Base-by-base conservation (phyloP, 2,113 vertebrate species). In the Austrofundulus limnaeus region DNA sequence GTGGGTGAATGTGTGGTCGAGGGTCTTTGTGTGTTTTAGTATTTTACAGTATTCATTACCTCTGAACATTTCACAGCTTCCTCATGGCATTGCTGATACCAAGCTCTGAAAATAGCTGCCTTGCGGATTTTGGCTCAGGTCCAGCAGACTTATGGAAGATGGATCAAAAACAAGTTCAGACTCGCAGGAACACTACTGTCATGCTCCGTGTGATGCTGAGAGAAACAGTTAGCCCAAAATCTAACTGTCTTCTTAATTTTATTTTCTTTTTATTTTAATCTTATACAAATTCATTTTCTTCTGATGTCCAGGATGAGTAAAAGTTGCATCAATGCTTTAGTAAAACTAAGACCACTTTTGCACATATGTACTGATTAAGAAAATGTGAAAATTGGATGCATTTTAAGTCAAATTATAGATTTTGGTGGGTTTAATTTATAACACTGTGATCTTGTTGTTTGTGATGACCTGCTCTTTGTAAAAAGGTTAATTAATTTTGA, bases 391-490 rank as follows among this genome's bases (percentile, higher is more conserved):
- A 75, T 78, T 68, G 76, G 48, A 60, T 57, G 31, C 56, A 52
- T 72, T 80, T 4, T 45, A 24, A 62, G 48, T 54, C 49, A 66
- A 83, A 89, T 82, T 61, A 73, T 52, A 86, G 23, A 58, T 66
- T 65, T 62, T 77, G 21, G 56, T 38, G 13, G 54, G 28, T 76
- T 79, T 89, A 86, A 91, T 89, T 89, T 90, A 88, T 88, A 79
- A 69, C 23, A 45, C 57, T 51, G 63, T 64, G 4, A 62, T 21
- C 38, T 51, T 62, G 16, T 71, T 21, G 11, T 53, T 31, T 61
- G 21, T 45, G 42, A 72, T 64, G 61, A 77, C 41, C 25, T 83
- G 38, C 3, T 75, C 31, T 49, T 75, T 82, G 61, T 73, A 54
- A 79, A 84, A 71, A 64, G 57, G 4, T 34, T 52, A 83, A 57